Base-by-base conservation (phyloP, 2,888 invertebrate genomes). In the Parnassius apollo region DNA sequence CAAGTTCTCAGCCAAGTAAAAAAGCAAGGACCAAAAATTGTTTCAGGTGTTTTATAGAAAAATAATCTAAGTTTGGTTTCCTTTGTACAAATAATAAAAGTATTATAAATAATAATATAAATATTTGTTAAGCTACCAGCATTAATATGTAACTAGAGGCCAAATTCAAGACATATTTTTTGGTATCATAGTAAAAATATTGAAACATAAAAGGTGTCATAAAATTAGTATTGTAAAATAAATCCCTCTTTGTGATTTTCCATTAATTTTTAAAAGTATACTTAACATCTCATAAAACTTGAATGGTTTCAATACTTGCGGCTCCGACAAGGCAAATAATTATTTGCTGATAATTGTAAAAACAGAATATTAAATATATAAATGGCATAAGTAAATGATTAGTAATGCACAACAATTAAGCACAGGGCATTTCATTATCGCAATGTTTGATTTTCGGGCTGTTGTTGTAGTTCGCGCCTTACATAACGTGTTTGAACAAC, bases 401-500 rank as follows among this genome's bases (percentile, higher is more conserved):
- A 54, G 54, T 42, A 11, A 45, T 22, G 59, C 54, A 55, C 49
- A 50, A n/a, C 49, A 45, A 45, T 57, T 45, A 48, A 57, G 45
- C 52, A 57, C 61, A 46, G 48, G 42, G 42, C 54, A 66, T 66
- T 66, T 66, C 67, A 69, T 69, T 73, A 73, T 74, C 70, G 71
- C 67, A 59, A 67, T 72, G 71, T 73, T 72, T 67, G 69, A 65
- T 69, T 56, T 59, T 64, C 64, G 59, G 61, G 64, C 63, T 68
- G 65, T 66, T 70, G 66, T 72, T 69, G 69, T 67, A 67, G 68
- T 68, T 71, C 66, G 66, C 68, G 67, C 60, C 65, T 72, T 74
- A 68, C 72, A 69, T 71, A 73, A 71, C 68, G 48, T 72, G 74
- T 74, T 75, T 75, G 66, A 69, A 69, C 74, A 78, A 79, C 76